Evolutionary conservation across 2,888 invertebrate species (phyloP), one percentile per base, ranked within the genome.

Genomic region (Pharmacophagus antenor): DNA sequence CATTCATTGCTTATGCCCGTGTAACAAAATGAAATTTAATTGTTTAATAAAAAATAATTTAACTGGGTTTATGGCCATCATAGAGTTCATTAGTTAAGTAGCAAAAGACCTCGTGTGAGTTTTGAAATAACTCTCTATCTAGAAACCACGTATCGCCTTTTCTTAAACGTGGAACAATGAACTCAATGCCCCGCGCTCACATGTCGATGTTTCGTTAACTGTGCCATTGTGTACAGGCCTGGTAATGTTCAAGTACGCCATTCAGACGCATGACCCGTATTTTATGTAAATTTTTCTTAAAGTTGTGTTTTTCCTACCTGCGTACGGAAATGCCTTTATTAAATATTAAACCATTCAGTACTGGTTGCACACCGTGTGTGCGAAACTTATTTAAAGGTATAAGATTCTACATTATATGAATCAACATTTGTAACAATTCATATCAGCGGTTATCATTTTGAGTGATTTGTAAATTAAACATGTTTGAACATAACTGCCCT

Each of bases 121-220:
- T 54, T 54, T 49, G 58, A 27, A 59, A 59, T 47, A 42, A 27
- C 27, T 44, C 20, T 53, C 42, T 41, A 49, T 49, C 52, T 41
- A 6, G 23, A 17, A 2, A 27, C 27, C 42, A 31, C 31, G 23
- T 51, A 51, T 58, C 22, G 46, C 57, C 27, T 58, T 54, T 53
- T 59, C 49, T 22, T 59, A 49, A 59, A 55, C 31, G 23, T 20
- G n/a, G 37, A 60, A 60, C 60, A 60, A 60, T 60, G 60, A 60
- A 51, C 60, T 55, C 25, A 12, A 15, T 15, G 46, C 18, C 20
- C 18, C 23, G n/a, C 42, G 37, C 44, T 50, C 15, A 6, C 7
- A 1, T 42, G 2, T 15, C 25, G 22, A 5, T 12, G 23, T 50
- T 56, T 60, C 37, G 44, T 50, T 37, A 51, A 60, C 46, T 52